These are phyloP conservation scores for Bubo bubo DNA, from an alignment of 2,113 vertebrate genomes.

Conservation along the genomic window DNA sequence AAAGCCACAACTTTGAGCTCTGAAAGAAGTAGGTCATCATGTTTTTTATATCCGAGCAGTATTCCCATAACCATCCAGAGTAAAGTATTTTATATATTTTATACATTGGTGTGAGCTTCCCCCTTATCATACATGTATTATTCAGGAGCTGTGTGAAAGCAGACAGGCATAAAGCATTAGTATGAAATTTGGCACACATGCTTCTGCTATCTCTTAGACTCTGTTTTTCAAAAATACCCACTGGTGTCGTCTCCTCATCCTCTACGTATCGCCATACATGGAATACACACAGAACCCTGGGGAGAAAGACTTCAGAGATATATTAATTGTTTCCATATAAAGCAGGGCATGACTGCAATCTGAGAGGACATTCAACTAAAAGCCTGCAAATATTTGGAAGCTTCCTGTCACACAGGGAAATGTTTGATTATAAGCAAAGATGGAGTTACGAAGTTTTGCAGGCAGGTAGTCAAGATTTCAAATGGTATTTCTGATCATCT, in stretches of 20 bases:
- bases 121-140: slow-evolving; percentile 8
- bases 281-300: not conserved
- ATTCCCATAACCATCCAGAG: not conserved
- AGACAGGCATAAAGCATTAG: slow-evolving; percentile 36
- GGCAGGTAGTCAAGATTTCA: not conserved
- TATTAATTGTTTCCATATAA: slow-evolving; percentile 45
- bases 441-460: not conserved
- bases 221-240: not conserved
- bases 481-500: not conserved
- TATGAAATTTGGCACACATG: not conserved
- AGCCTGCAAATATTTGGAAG: slow-evolving; percentile 6
- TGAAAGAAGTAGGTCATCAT: slow-evolving; percentile 24
- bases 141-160: slow-evolving; percentile 26
- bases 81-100: not conserved
- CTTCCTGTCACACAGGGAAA: slow-evolving; percentile 33
- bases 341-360: not conserved
- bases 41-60: not conserved
- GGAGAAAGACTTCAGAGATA: slow-evolving; percentile 4
- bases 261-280: not conserved
- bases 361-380: not conserved
- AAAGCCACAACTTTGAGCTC: not conserved
- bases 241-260: not conserved
- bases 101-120: not conserved
- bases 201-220: not conserved
- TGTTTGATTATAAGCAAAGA: slow-evolving; percentile 25